Conservation (phyloP, 2,888 invertebrate species). For the Prenolepis imparis region DNA sequence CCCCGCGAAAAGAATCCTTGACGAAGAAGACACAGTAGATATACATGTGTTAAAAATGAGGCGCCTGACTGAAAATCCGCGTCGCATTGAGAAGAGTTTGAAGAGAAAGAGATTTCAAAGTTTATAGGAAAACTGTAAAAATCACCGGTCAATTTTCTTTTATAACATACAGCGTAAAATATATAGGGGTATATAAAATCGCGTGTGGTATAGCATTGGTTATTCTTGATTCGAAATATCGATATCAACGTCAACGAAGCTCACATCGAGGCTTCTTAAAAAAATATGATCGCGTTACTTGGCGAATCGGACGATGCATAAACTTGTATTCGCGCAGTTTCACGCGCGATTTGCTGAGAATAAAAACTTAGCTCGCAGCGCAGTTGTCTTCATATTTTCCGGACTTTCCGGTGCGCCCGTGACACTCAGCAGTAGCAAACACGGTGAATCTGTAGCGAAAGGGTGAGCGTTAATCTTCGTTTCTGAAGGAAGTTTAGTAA, state of each 20-base stretch:
- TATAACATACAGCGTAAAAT: neutral
- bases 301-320: slow-evolving; percentile 6
- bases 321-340: slow-evolving; percentile 50
- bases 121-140: neutral
- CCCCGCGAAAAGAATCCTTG: neutral
- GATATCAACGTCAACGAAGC: neutral
- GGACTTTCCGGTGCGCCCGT: slow-evolving; percentile 58
- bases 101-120: neutral
- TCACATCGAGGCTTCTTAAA: neutral
- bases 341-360: slow-evolving; percentile 63
- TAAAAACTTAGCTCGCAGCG: slow-evolving; percentile 57
- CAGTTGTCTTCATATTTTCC: slow-evolving; percentile 70
- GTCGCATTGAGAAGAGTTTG: neutral
- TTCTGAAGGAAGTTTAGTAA: slow-evolving; percentile 65
- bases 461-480: slow-evolving; percentile 72
- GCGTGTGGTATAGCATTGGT: neutral
- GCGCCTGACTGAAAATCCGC: neutral
- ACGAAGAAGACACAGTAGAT: neutral
- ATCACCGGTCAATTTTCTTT: neutral
- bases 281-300: slow-evolving; percentile 7
- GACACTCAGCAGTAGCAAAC: slow-evolving; percentile 52
- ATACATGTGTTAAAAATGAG: neutral
- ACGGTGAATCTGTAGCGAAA: slow-evolving; percentile 64
- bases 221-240: slow-evolving; percentile 38
- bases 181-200: slow-evolving; percentile 5